Evolutionary conservation across 2,888 invertebrate species (phyloP), one percentile per base, ranked within the genome.

Genomic region (Dasysyrphus tricinctus): DNA sequence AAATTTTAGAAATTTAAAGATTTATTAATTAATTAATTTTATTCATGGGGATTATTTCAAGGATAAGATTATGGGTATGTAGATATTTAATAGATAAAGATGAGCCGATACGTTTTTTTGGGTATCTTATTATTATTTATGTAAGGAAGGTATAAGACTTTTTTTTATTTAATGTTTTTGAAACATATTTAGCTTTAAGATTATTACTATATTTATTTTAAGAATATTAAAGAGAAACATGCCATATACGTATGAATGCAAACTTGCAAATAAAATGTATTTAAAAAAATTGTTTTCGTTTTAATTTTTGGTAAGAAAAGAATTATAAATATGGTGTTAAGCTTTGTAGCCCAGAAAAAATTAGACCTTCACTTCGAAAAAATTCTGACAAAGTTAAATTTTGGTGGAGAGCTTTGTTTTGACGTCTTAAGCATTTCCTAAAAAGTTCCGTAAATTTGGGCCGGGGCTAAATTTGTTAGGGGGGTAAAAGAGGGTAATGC

Each of bases 201-300:
- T 61, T 77, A 54, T 57, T 11, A 19, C 56, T 14, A 63, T 79
- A 81, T 85, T 81, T 81, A 81, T 85, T 80, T 37, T 78, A 82
- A 82, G 81, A 54, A 14, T 42, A 24, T 39, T 63, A 42, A 65
- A 63, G 44, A 32, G 7, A 61, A 19, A 34, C 61, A 81, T 86
- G 85, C 85, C 85, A 86, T 86, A 85, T 47, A 77, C 16, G 12
- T 69, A 67, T 81, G 54, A 72, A 75, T 73, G 65, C 67, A 84
- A 84, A 47, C 39, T 44, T 67, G 12, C 12, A 32, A 73, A 56
- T 42, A 63, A 63, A 57, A 24, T 24, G 8, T 39, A 29, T 63
- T n/a, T 42, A 39, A 59, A 59, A 24, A 12, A 57, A 57, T 14
- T 3, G 14, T 14, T n/a, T 19, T 39, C 39, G 6, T 39, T 59